These are phyloP conservation scores for Acanthopagrus latus DNA, from an alignment of 2,797 vertebrate genomes.

Conservation along the genomic window DNA sequence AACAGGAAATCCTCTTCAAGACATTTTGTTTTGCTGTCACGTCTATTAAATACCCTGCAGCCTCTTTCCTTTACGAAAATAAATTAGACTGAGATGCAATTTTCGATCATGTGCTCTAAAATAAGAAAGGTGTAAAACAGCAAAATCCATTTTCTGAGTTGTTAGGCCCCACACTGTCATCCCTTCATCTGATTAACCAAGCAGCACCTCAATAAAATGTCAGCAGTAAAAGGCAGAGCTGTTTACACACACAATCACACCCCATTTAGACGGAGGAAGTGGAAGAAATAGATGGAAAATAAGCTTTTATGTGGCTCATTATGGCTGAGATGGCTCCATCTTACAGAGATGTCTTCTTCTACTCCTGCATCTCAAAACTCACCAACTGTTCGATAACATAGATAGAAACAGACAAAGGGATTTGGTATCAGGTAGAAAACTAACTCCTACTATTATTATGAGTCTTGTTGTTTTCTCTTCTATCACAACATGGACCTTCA, in stretches of 20 bases:
- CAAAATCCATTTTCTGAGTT: constrained; percentile 14
- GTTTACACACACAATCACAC: constrained; percentile 6
- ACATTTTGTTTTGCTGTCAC: background rate
- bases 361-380: background rate
- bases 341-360: background rate
- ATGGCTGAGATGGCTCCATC: background rate
- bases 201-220: constrained; percentile 17
- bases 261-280: background rate
- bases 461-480: too few relatives aligned
- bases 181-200: constrained; percentile 17
- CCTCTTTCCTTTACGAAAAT: background rate
- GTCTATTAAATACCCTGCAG: background rate
- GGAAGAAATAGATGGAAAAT: constrained; percentile 8
- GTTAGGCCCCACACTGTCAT: background rate
- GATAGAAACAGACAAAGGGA: background rate
- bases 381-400: background rate
- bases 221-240: background rate
- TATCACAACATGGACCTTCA: too few relatives aligned
- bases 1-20: background rate
- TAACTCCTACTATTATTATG: too few relatives aligned
- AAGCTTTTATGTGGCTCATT: background rate
- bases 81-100: background rate
- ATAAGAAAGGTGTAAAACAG: background rate
- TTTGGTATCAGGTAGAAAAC: too few relatives aligned
- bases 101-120: background rate